phyloP scores from a whole-genome alignment of 2,888 invertebrate species.

The Bugulina stolonifera region DNA sequence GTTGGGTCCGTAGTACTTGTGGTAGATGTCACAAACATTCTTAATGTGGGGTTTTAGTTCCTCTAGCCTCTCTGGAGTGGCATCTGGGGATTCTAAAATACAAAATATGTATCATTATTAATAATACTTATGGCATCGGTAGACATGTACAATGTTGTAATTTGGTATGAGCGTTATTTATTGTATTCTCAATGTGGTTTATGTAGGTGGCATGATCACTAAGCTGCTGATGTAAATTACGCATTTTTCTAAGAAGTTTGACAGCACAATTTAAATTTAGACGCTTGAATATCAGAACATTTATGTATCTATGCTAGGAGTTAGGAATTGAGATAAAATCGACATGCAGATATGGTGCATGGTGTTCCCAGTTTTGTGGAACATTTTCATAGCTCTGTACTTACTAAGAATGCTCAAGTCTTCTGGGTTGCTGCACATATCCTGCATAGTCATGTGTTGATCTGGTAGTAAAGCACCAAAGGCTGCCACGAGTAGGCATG shows the following conservation, averaged over 20 bases:
- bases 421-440: neutral
- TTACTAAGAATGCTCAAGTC: constrained; percentile 11
- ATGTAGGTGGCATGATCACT: too few species aligned
- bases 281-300: neutral
- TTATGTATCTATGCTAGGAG: neutral
- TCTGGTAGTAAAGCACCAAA: neutral
- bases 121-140: neutral
- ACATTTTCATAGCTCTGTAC: too few species aligned
- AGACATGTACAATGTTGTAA: neutral
- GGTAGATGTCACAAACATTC: constrained; percentile 11
- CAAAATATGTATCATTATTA: neutral
- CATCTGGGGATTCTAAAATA: neutral
- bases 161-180: too few species aligned
- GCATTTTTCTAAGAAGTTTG: too few species aligned
- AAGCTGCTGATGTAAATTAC: too few species aligned
- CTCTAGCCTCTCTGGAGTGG: neutral
- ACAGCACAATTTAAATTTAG: too few species aligned
- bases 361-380: too few species aligned
- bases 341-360: too few species aligned
- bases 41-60: neutral
- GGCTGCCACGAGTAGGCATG: neutral
- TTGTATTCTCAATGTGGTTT: too few species aligned
- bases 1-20: constrained; percentile 9
- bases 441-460: neutral
- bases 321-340: too few species aligned